Evolutionary conservation across 2,888 invertebrate genomes (phyloP).

Genomic region (Cantharis rustica): DNA sequence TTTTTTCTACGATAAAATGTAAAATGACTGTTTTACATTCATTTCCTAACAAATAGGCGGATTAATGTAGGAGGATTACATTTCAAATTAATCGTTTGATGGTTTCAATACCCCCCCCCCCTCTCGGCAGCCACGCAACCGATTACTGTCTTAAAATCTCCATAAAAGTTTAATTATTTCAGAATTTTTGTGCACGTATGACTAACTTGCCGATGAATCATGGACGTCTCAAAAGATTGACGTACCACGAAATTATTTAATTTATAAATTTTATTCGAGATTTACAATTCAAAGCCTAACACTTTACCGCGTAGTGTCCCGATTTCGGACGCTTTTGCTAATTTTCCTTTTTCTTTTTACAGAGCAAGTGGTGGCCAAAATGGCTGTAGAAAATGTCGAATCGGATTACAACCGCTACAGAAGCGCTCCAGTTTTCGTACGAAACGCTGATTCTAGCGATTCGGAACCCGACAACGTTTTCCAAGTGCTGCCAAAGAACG

Average conservation of each 20-base stretch:
- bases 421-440: slow-evolving; percentile 22
- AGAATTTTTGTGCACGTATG: not conserved
- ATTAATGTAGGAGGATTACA: slow-evolving; percentile 22
- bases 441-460: slow-evolving; percentile 53
- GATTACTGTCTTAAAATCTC: slow-evolving; percentile 15
- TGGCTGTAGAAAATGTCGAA: slow-evolving; percentile 48
- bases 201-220: not conserved
- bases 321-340: not conserved
- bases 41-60: slow-evolving; percentile 15
- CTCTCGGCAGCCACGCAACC: not conserved
- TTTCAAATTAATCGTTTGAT: slow-evolving; percentile 14
- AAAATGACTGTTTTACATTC: slow-evolving; percentile 15
- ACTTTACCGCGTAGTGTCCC: not conserved
- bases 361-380: slow-evolving; percentile 53
- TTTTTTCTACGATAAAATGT: slow-evolving; percentile 10
- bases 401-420: slow-evolving; percentile 47
- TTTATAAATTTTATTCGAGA: not conserved
- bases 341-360: slow-evolving; percentile 25
- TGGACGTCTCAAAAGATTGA: not conserved
- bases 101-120: not conserved
- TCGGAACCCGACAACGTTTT: slow-evolving; percentile 57
- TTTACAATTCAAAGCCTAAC: not conserved
- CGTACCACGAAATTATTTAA: not conserved
- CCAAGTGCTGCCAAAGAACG: slow-evolving; percentile 52
- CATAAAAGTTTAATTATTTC: slow-evolving; percentile 5